These are phyloP conservation scores for Linepithema humile DNA, from an alignment of 1,140 invertebrate genomes.

Conservation along the genomic window DNA sequence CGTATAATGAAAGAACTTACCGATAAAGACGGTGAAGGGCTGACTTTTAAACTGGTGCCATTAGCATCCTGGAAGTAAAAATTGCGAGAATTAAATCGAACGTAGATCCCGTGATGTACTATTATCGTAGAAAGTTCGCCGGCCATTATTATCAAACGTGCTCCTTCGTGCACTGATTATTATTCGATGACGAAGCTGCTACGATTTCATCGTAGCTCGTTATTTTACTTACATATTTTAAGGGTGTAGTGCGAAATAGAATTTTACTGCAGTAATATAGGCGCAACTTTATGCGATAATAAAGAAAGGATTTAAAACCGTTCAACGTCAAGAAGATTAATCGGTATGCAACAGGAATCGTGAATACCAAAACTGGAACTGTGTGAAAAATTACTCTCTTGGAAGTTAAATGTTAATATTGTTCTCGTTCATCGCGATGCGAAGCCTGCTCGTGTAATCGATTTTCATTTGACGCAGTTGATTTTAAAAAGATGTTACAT, in stretches of 20 bases:
- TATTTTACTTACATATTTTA: conserved; percentile 13
- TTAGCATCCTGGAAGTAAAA: conserved; percentile 45
- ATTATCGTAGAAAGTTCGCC: conserved; percentile 53
- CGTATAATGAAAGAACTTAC: conserved; percentile 59
- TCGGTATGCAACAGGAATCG: conserved; percentile 15
- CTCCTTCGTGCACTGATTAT: conserved; percentile 31
- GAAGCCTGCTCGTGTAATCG: not conserved
- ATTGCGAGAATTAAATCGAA: conserved; percentile 58
- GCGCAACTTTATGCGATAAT: not conserved
- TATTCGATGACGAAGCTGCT: conserved; percentile 27
- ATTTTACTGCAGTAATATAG: not conserved
- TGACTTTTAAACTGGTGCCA: conserved; percentile 53
- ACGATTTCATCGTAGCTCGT: not conserved
- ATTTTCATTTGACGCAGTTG: not conserved
- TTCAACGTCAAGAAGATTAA: conserved; percentile 18
- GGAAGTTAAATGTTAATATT: conserved; percentile 12
- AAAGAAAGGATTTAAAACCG: conserved; percentile 22
- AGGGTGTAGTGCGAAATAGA: not conserved
- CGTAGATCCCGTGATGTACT: conserved; percentile 53
- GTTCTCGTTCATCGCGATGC: not conserved
- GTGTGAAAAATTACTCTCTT: not conserved
- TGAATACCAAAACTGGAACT: conserved; percentile 13
- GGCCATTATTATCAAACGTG: conserved; percentile 30
- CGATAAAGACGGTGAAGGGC: conserved; percentile 30
- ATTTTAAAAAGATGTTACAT: not conserved